phyloP scores from a whole-genome alignment of 2,888 invertebrate species.

The Beris morrisii region DNA sequence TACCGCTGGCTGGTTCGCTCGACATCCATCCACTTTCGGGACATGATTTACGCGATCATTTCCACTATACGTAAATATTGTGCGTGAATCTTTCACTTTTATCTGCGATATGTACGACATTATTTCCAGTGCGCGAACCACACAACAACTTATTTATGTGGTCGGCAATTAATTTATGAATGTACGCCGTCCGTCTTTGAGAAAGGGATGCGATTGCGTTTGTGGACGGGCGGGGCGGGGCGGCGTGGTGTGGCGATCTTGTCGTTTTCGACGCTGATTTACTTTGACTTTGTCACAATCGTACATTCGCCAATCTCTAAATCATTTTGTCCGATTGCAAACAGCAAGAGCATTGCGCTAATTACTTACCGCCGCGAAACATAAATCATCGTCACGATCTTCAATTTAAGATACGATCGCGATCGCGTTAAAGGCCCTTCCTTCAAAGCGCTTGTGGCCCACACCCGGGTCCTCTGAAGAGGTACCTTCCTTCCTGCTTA shows the following conservation, averaged over 20 bases:
- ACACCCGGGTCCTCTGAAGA: too few species aligned
- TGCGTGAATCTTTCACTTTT: conserved; percentile 25
- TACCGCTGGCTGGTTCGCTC: too few species aligned
- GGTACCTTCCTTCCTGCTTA: conserved; percentile 1
- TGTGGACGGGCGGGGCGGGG: too few species aligned
- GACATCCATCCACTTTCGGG: conserved; percentile 15
- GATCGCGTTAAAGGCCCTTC: too few species aligned
- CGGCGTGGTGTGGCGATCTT: background rate
- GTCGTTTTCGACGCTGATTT: conserved; percentile 6
- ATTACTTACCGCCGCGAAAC: conserved; percentile 20
- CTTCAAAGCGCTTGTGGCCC: too few species aligned
- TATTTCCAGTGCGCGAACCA: conserved; percentile 8
- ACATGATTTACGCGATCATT: conserved; percentile 28
- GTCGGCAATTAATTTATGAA: too few species aligned
- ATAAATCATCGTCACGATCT: conserved; percentile 24
- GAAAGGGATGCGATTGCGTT: too few species aligned
- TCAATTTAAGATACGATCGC: background rate
- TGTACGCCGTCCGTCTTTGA: too few species aligned
- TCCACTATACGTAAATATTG: conserved; percentile 28
- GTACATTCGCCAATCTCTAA: background rate
- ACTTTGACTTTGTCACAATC: conserved; percentile 11
- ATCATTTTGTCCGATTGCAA: conserved; percentile 17
- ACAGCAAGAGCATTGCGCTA: conserved; percentile 24
- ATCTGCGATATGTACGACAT: conserved; percentile 15
- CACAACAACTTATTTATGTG: background rate